These are phyloP conservation scores for Leptopterna dolabrata DNA, from an alignment of 2,888 invertebrate species.

Conservation along the genomic window DNA sequence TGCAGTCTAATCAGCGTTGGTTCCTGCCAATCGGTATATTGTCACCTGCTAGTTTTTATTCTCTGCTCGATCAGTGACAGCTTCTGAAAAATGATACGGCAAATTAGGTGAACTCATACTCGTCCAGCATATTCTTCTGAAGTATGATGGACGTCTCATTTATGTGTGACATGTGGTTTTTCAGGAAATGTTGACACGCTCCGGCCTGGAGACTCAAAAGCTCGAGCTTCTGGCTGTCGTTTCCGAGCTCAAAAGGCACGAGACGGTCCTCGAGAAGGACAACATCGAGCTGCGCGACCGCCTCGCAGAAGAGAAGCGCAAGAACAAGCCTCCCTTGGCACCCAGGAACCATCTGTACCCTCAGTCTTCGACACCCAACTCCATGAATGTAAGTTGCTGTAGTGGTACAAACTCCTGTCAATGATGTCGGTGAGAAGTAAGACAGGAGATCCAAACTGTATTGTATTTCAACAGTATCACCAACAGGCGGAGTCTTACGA, in stretches of 20 bases:
- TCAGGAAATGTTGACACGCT: constrained; percentile 87
- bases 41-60: too few relatives aligned
- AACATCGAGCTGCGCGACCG: constrained; percentile 78
- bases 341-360: constrained; percentile 67
- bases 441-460: too few relatives aligned
- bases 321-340: constrained; percentile 67
- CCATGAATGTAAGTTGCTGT: constrained; percentile 55
- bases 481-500: too few relatives aligned
- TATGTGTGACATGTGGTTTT: not conserved
- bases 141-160: too few relatives aligned
- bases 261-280: constrained; percentile 88
- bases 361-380: constrained; percentile 62
- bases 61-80: too few relatives aligned
- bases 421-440: too few relatives aligned
- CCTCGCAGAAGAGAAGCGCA: constrained; percentile 62
- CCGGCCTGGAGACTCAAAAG: constrained; percentile 93
- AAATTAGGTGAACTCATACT: too few relatives aligned
- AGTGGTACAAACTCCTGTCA: not conserved
- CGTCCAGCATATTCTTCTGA: too few relatives aligned
- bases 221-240: constrained; percentile 92
- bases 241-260: constrained; percentile 89
- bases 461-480: too few relatives aligned
- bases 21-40: too few relatives aligned
- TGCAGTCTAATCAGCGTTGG: too few relatives aligned
- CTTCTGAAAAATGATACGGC: too few relatives aligned